A percentile compares a stretch with the other conserved stretches of the same genome.
phyloP scores from a whole-genome alignment of 2,797 vertebrate species.

The Sebastes hubbsi region DNA sequence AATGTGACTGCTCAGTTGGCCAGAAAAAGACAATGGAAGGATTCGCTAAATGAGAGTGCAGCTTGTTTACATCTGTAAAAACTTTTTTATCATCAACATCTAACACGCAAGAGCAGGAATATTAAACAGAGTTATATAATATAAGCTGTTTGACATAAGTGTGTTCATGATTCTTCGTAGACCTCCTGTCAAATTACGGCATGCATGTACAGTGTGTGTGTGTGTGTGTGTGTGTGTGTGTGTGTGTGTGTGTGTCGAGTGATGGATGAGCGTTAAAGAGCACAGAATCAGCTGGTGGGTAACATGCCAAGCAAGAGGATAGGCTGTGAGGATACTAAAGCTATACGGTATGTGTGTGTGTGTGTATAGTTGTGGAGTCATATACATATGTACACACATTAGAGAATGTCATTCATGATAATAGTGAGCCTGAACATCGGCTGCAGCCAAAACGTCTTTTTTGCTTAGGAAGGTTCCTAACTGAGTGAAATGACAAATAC shows the following conservation, averaged over 20 bases:
- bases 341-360: background rate
- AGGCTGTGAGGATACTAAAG: background rate
- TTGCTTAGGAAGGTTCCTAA: too few species aligned
- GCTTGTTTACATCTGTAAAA: background rate
- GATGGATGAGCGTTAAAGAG: background rate
- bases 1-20: background rate
- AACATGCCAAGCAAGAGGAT: background rate
- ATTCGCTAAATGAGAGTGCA: background rate
- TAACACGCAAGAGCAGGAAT: background rate
- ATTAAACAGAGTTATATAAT: background rate
- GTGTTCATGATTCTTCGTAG: background rate
- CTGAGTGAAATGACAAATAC: too few species aligned
- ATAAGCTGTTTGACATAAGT: slow-evolving; percentile 1
- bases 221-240: background rate
- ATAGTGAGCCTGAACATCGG: background rate
- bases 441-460: too few species aligned
- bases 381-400: background rate
- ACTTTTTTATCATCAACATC: background rate
- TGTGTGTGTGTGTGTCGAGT: background rate
- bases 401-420: background rate
- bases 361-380: too few species aligned
- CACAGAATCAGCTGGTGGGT: background rate
- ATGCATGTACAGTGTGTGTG: background rate
- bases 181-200: background rate
- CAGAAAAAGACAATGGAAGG: background rate